Percentiles rank a stretch among this genome's conserved stretches.
These are phyloP conservation scores for Scrobipalpa atriplicella DNA, from an alignment of 2,888 invertebrate species.

Conservation along the genomic window DNA sequence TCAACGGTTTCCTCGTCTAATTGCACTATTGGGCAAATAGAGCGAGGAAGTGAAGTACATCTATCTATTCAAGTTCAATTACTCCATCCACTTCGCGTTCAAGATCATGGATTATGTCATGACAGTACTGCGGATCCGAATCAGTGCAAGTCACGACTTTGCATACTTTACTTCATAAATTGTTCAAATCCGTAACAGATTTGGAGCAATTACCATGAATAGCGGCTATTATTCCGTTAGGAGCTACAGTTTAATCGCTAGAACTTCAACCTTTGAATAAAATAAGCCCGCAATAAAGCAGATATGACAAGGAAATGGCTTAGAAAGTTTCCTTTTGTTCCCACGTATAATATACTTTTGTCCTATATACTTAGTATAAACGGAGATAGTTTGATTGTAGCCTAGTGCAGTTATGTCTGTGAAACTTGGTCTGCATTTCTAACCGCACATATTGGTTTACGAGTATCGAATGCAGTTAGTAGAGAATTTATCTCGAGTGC, in stretches of 20 bases:
- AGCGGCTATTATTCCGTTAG: slow-evolving; percentile 5
- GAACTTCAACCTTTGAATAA: background rate
- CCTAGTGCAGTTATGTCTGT: slow-evolving; percentile 22
- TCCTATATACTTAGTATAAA: slow-evolving; percentile 21
- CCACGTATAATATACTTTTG: slow-evolving; percentile 21
- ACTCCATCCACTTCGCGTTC: slow-evolving; percentile 29
- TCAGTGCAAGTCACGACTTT: background rate
- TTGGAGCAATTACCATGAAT: background rate
- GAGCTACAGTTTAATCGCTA: background rate
- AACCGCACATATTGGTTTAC: slow-evolving; percentile 24
- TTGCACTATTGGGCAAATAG: slow-evolving; percentile 60
- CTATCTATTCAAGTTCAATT: slow-evolving; percentile 47
- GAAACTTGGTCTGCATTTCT: slow-evolving; percentile 25
- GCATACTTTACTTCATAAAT: too few species aligned
- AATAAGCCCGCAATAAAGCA: background rate
- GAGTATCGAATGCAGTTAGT: slow-evolving; percentile 15
- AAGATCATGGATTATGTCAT: slow-evolving; percentile 35
- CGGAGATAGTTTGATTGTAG: slow-evolving; percentile 12
- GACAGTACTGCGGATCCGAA: background rate
- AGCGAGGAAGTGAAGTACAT: slow-evolving; percentile 48
- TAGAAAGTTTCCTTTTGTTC: slow-evolving; percentile 28
- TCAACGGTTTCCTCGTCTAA: slow-evolving; percentile 53
- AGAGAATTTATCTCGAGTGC: slow-evolving; percentile 14
- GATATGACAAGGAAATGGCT: slow-evolving; percentile 21
- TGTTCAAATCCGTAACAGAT: background rate